Conservation (phyloP, 37 sponge, comb jelly and placozoan genomes). For the Halichondria panicea region DNA sequence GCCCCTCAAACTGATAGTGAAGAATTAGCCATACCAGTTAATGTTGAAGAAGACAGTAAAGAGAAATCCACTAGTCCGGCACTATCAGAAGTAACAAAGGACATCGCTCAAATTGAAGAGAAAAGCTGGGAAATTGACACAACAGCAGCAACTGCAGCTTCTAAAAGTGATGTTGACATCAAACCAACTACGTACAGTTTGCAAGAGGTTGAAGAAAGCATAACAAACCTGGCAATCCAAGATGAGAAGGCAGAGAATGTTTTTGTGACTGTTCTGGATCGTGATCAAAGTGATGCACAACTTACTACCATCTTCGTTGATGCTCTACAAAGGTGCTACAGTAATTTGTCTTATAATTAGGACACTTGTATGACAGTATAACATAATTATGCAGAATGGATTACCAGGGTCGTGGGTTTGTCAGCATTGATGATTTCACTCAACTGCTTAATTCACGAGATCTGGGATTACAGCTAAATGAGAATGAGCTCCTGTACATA, state of each 20-base stretch:
- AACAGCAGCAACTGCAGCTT: no score
- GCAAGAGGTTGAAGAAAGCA: no score
- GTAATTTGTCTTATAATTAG: background rate
- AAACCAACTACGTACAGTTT: no score
- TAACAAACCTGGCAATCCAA: no score
- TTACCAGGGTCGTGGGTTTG: background rate
- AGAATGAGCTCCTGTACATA: constrained; percentile 40
- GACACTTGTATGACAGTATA: background rate
- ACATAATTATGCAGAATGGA: constrained; percentile 6
- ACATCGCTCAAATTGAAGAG: no score
- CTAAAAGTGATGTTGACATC: no score
- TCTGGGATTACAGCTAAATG: constrained; percentile 51
- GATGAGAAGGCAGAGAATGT: background rate
- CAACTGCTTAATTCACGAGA: constrained; percentile 42
- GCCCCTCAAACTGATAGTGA: no score
- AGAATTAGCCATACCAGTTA: no score
- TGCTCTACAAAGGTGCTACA: constrained; percentile 7
- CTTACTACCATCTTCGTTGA: constrained; percentile 15
- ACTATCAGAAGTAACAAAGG: background rate
- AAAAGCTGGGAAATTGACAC: no score
- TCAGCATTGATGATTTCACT: constrained; percentile 30
- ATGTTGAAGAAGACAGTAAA: no score
- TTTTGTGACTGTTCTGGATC: background rate
- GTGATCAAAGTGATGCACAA: background rate
- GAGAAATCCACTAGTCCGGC: no score